phyloP scores from a whole-genome alignment of 2,888 invertebrate genomes.

The Rotaria socialis region DNA sequence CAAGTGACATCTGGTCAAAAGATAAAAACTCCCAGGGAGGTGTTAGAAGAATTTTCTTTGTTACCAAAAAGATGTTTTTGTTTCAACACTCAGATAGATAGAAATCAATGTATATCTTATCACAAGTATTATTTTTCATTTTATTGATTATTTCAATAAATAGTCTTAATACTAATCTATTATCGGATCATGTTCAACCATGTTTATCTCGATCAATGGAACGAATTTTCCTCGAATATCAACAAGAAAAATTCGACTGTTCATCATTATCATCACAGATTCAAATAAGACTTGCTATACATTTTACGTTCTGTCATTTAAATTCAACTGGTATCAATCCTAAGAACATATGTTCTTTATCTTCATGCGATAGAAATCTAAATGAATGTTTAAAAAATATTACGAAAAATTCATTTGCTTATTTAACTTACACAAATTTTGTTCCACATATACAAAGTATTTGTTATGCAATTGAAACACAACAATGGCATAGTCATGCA shows the following conservation, averaged over 20 bases:
- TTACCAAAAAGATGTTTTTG: too few species aligned
- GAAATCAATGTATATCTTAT: too few species aligned
- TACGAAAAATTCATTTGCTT: background rate
- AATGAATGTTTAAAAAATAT: conserved; percentile 10
- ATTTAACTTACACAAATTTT: conserved; percentile 27
- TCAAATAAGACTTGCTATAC: conserved; percentile 15
- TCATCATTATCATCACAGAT: background rate
- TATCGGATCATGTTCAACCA: background rate
- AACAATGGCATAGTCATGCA: conserved; percentile 6
- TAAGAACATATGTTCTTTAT: background rate
- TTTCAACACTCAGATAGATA: too few species aligned
- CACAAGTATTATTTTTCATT: background rate
- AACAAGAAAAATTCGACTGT: background rate
- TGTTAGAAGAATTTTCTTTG: too few species aligned
- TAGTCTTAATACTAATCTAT: background rate
- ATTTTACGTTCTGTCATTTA: conserved; percentile 33
- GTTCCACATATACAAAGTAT: conserved; percentile 15
- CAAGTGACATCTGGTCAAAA: too few species aligned
- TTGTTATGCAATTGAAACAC: conserved; percentile 20
- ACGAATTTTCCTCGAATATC: background rate
- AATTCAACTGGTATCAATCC: conserved; percentile 24
- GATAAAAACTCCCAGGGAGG: too few species aligned
- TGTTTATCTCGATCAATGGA: background rate
- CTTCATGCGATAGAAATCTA: background rate
- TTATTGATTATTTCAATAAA: background rate